Evolutionary conservation across 92 coral and sea anemone genomes (phyloP), one percentile per base, ranked within the genome.

Genomic region (Hydrozoanthus gracilis): DNA sequence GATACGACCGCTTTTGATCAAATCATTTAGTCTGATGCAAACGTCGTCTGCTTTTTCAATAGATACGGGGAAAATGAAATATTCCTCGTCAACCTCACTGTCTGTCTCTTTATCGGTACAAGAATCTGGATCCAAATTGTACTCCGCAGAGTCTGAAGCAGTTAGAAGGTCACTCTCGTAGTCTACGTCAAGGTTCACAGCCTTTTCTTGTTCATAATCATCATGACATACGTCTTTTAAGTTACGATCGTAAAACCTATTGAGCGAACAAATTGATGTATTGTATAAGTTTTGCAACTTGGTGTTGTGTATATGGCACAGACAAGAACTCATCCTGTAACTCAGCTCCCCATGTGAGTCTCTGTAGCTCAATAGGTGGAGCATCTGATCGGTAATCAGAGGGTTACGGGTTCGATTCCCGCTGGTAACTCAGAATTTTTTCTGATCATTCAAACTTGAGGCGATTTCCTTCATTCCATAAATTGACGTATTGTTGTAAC

Each of bases 21-120:
- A 67, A 61, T 76, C 87, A 44, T 83, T 64, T 50, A 88, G 64
- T 65, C 87, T 76, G 69, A 83, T 13, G 66, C 88, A 89, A 12
- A 89, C 79, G 47, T 76, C 67, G 44, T 89, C 92, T 62, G 92
- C 87, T 67, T 79, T 73, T 49, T 69, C 65, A 78, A 86, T 67
- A 48, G 92, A 86, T 54, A 89, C 39, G 18, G 92, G 89, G 49
- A 84, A 89, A 11, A 35, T 47, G 4, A 49, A 14, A 44, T 79
- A 85, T 27, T 85, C 87, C 11, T 73, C 61, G 47, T 89, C 91
- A 14, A 55, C 44, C 73, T 80, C 87, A 75, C 76, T 83, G 48
- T 58, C 82, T 80, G 76, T 82, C 62, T 10, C 58, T 11, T 83
- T 50, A 67, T 83, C n/a, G 8, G 45, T 50, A 14, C 2, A 46